Evolutionary conservation across 2,797 vertebrate genomes (phyloP), one percentile per base, ranked within the genome.

Genomic region (Sebastes vulpes): DNA sequence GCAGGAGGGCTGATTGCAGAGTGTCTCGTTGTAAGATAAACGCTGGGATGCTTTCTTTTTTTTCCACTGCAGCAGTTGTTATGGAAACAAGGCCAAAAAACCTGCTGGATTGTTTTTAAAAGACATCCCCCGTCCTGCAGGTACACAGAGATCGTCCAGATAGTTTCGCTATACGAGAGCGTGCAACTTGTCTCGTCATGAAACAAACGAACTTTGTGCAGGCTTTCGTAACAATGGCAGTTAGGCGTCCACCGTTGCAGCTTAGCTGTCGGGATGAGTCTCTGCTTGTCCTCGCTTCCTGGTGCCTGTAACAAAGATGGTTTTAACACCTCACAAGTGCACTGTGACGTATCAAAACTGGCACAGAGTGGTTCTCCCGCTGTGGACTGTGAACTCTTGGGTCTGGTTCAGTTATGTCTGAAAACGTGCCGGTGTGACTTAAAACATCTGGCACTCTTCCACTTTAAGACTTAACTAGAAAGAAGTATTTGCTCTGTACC

Each of bases 211-310:
- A 92, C 92, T 91, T 74, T 87, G 91, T 77, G 76, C 77, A 78
- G 72, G 63, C 89, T 93, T 92, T 93, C 86, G 84, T 91, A 94
- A 94, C 92, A 92, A 90, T 90, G 87, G 83, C 87, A 78, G 92
- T 93, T 93, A 92, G 89, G 90, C 83, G 65, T 91, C 86, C 86
- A 75, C 89, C 83, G 80, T 88, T 84, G 75, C 77, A 69, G 82
- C 89, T 92, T 69, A 86, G 88, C 84, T 87, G 78, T 87, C 85
- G 59, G 90, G 92, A 94, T 89, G 85, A 85, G 94, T 93, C 87
- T 52, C 73, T 84, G 90, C 94, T 90, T 90, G 94, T 84, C 80
- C 71, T 18, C 4, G 71, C 54, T 90, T 93, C 92, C 92, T 83
- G 79, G 77, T 90, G 91, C 84, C 81, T 79, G 66, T 58, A 77